Conservation (phyloP, 2,797 vertebrate genomes). For the Lithobates sylvaticus region DNA sequence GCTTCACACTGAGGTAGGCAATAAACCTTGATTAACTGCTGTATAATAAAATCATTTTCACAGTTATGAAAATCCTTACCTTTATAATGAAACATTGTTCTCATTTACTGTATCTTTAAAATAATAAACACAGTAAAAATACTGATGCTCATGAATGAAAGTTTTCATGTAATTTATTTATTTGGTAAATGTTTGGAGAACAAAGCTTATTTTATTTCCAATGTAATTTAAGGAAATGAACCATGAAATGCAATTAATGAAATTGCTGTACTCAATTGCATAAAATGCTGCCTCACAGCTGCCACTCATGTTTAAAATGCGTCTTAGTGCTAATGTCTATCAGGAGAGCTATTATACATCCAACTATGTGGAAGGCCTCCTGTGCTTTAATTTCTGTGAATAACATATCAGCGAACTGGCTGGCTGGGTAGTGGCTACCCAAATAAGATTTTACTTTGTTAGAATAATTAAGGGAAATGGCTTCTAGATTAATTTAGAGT, state of each 20-base stretch:
- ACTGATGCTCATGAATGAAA: constrained; percentile 63
- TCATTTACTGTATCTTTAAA: constrained; percentile 3
- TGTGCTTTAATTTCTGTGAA: constrained; percentile 66
- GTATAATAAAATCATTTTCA: not conserved
- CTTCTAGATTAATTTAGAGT: constrained; percentile 36
- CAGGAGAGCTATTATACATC: constrained; percentile 69
- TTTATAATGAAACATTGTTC: not conserved
- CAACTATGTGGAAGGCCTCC: constrained; percentile 65
- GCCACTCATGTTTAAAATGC: constrained; percentile 66
- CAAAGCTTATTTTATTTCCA: constrained; percentile 55
- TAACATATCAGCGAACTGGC: constrained; percentile 62
- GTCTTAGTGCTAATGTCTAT: constrained; percentile 65
- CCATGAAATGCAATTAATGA: constrained; percentile 74
- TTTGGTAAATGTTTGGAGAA: constrained; percentile 62
- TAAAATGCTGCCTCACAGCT: constrained; percentile 69
- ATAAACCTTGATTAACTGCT: not conserved
- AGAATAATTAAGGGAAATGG: constrained; percentile 54
- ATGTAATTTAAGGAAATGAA: constrained; percentile 75
- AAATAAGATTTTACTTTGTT: not conserved
- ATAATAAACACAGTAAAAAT: constrained; percentile 37
- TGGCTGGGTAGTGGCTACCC: constrained; percentile 45
- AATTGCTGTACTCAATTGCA: constrained; percentile 71
- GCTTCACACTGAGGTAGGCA: not conserved
- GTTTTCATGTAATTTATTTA: constrained; percentile 59
- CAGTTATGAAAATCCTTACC: not conserved